Evolutionary conservation across 2,797 vertebrate genomes (phyloP).

Genomic region (Arctocebus calabarensis): DNA sequence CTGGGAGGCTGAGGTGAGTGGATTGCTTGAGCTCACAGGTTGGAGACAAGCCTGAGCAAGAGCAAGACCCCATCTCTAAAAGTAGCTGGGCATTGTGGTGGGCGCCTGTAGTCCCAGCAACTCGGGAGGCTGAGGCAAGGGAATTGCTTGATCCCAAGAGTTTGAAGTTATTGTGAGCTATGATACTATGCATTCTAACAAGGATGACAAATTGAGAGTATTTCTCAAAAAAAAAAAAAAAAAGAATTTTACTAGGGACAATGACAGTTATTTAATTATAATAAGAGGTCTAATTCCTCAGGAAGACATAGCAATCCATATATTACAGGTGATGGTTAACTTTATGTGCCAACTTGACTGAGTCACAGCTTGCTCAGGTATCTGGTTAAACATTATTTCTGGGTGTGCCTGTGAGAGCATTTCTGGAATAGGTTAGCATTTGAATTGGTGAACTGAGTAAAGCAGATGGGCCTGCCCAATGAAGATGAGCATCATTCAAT

Average conservation of each 20-base stretch:
- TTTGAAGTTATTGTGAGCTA: too few species aligned
- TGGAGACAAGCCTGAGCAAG: too few species aligned
- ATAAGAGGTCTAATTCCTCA: not conserved
- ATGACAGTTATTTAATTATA: not conserved
- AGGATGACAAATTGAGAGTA: too few species aligned
- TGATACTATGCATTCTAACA: too few species aligned
- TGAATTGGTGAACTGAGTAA: not conserved
- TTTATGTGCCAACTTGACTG: not conserved
- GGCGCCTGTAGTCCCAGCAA: too few species aligned
- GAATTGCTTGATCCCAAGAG: too few species aligned
- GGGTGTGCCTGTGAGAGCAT: not conserved
- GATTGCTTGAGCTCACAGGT: too few species aligned
- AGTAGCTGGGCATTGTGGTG: too few species aligned
- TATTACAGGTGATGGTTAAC: not conserved
- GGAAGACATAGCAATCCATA: not conserved
- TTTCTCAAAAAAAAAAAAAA: not conserved
- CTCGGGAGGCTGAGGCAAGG: too few species aligned
- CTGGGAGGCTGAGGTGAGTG: too few species aligned
- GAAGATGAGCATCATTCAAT: not conserved
- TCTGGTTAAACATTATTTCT: not conserved
- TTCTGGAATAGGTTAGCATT: not conserved
- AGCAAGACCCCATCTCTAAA: too few species aligned
- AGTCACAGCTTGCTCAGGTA: not conserved
- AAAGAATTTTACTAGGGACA: not conserved
- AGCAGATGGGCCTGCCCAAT: not conserved